A percentile compares a stretch with the other conserved stretches of the same genome.
phyloP scores from a whole-genome alignment of 1,140 invertebrate species.

The Tribolium madens region DNA sequence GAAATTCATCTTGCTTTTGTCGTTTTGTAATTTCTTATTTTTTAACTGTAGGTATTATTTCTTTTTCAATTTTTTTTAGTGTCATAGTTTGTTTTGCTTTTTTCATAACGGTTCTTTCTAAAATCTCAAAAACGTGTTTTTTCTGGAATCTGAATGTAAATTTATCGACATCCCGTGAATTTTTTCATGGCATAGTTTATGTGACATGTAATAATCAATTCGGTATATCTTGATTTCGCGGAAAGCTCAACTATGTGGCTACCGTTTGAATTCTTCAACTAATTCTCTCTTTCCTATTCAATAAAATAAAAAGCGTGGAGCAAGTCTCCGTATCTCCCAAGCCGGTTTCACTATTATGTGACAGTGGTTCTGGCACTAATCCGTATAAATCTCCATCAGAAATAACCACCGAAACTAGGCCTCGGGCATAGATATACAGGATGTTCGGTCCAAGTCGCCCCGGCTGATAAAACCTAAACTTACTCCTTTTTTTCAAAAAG shows the following conservation, averaged over 20 bases:
- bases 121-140: neutral
- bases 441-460: too few relatives aligned
- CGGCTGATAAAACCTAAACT: too few relatives aligned
- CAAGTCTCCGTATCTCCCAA: neutral
- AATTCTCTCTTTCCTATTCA: conserved; percentile 33
- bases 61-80: too few relatives aligned
- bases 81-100: too few relatives aligned
- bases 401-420: conserved; percentile 18
- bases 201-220: conserved; percentile 46
- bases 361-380: conserved; percentile 34
- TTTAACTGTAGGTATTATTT: too few relatives aligned
- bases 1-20: too few relatives aligned
- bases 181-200: conserved; percentile 22
- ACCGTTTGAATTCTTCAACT: conserved; percentile 50
- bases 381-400: conserved; percentile 31
- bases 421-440: neutral
- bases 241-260: conserved; percentile 47
- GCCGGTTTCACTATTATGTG: conserved; percentile 32
- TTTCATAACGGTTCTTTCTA: too few relatives aligned
- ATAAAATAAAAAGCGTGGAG: conserved; percentile 9
- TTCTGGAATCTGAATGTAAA: neutral
- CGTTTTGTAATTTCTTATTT: too few relatives aligned
- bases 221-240: conserved; percentile 53
- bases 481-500: too few relatives aligned
- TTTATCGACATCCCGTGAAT: neutral